These are phyloP conservation scores for Epizoanthus stellaris DNA, from an alignment of 92 coral and sea anemone species.

Conservation along the genomic window DNA sequence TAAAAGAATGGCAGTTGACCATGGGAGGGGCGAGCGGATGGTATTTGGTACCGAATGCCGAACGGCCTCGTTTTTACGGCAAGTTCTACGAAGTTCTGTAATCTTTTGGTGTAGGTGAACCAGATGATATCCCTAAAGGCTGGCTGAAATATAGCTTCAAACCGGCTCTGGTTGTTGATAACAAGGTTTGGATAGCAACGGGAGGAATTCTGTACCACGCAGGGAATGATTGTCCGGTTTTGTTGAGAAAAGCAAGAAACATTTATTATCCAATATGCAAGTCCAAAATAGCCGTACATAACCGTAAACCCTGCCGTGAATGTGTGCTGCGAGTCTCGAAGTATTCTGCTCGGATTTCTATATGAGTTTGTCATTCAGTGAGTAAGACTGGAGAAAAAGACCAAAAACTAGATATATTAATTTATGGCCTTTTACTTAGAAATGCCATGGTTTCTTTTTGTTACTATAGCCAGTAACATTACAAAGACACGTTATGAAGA, in stretches of 20 bases:
- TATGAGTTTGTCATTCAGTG: constrained; percentile 22
- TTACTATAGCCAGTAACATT: not conserved
- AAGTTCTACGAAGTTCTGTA: constrained; percentile 25
- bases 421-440: not conserved
- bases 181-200: constrained; percentile 33
- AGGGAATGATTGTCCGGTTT: constrained; percentile 4
- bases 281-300: constrained; percentile 9
- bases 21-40: not conserved
- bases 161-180: not conserved
- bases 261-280: constrained; percentile 23
- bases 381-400: constrained; percentile 14
- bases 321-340: not conserved
- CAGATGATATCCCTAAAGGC: constrained; percentile 24
- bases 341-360: not conserved
- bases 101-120: constrained; percentile 22
- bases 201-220: constrained; percentile 25
- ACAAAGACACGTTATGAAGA: too few species aligned
- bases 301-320: constrained; percentile 10
- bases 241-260: constrained; percentile 26
- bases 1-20: constrained; percentile 31
- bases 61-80: constrained; percentile 20
- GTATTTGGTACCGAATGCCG: constrained; percentile 7
- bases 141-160: constrained; percentile 2
- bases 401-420: not conserved
- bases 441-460: not conserved